These are phyloP conservation scores for Bradypodion pumilum DNA, from an alignment of 2,797 vertebrate genomes.

Conservation along the genomic window DNA sequence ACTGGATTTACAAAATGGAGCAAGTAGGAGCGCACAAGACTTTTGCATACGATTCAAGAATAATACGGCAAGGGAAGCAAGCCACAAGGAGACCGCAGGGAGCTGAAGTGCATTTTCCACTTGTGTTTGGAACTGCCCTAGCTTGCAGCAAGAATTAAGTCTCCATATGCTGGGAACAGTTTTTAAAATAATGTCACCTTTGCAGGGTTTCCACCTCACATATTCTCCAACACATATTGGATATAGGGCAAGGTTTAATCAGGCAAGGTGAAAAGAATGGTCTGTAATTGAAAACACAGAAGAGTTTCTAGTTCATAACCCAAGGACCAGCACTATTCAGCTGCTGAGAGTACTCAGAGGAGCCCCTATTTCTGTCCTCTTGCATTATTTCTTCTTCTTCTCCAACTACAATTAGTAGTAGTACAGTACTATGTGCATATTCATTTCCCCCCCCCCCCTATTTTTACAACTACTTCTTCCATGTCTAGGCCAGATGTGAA, in stretches of 20 bases:
- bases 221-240: conserved; percentile 45
- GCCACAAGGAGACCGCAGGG: conserved; percentile 59
- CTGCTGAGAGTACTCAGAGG: not conserved
- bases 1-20: conserved; percentile 68
- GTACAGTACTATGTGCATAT: too few relatives aligned
- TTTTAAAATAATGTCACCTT: conserved; percentile 60
- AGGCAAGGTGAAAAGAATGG: conserved; percentile 64
- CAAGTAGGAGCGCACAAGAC: conserved; percentile 48
- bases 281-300: conserved; percentile 62
- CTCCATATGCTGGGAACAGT: conserved; percentile 65
- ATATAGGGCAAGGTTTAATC: conserved; percentile 59
- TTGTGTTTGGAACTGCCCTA: conserved; percentile 56
- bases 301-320: conserved; percentile 19
- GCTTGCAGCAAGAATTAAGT: conserved; percentile 56
- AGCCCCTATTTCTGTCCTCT: not conserved
- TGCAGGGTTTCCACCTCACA: conserved; percentile 27
- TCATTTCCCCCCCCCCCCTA: too few relatives aligned
- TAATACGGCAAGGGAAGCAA: conserved; percentile 67
- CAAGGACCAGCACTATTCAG: not conserved
- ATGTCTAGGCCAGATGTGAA: too few relatives aligned
- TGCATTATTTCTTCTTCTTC: not conserved
- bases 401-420: too few relatives aligned
- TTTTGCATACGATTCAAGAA: conserved; percentile 68
- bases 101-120: conserved; percentile 68
- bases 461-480: too few relatives aligned